Base-by-base conservation (phyloP, 2,888 invertebrate genomes). In the Rhogogaster chlorosoma region DNA sequence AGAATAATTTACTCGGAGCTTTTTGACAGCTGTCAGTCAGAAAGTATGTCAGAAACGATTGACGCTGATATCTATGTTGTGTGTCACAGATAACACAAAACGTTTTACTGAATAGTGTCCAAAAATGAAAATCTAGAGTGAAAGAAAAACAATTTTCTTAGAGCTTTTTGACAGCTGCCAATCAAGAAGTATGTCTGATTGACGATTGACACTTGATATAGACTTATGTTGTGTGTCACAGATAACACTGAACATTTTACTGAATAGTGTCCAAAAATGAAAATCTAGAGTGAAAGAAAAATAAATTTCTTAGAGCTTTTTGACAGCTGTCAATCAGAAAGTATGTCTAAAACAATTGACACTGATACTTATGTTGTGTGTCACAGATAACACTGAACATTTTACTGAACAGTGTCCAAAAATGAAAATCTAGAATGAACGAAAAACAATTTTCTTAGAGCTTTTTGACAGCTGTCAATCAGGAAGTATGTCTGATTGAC, bases 141-240 rank as follows among this genome's bases (percentile, higher is more conserved):
- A 18, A n/a, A 49, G n/a, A 49, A 49, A 4, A 49, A n/a, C 1
- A 18, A 18, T 6, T 70, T 29, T 36, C 18, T 32, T 12, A 15
- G 70, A 70, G 70, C 70, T 67, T 70, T 32, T 70, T 32, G 36
- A 36, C 70, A n/a, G n/a, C n/a, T n/a, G n/a, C n/a, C n/a, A n/a
- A n/a, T n/a, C n/a, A n/a, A n/a, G n/a, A n/a, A n/a, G n/a, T n/a
- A n/a, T n/a, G n/a, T n/a, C n/a, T n/a, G n/a, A n/a, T n/a, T n/a
- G n/a, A n/a, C n/a, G n/a, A n/a, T n/a, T n/a, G n/a, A n/a, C n/a
- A n/a, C n/a, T n/a, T n/a, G n/a, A n/a, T n/a, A n/a, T n/a, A n/a
- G n/a, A n/a, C n/a, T n/a, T n/a, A n/a, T n/a, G n/a, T n/a, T n/a
- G n/a, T n/a, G n/a, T n/a, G n/a, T n/a, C n/a, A n/a, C n/a, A n/a